phyloP scores from a whole-genome alignment of 2,113 vertebrate genomes.

The Antechinus flavipes region DNA sequence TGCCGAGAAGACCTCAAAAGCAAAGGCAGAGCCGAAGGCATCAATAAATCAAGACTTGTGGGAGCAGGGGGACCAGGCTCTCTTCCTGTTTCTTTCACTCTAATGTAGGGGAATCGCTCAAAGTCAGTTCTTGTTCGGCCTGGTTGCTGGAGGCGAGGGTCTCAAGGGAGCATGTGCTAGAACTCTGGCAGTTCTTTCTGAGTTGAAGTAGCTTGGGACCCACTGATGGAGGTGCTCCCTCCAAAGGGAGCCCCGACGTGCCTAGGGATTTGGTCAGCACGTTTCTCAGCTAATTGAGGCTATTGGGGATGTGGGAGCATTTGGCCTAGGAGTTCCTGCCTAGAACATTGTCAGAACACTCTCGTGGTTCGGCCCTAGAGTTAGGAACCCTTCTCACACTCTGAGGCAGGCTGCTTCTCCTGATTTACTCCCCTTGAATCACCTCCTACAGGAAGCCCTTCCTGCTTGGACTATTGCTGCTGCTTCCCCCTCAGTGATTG shows the following conservation, averaged over 20 bases:
- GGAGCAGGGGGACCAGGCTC: background rate
- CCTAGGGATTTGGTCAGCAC: background rate
- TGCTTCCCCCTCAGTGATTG: background rate
- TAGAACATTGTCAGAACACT: background rate
- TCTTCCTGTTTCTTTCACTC: constrained; percentile 1
- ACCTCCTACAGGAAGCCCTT: background rate
- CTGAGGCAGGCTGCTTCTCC: background rate
- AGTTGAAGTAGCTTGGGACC: constrained; percentile 1
- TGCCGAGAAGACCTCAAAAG: constrained; percentile 45
- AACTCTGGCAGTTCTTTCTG: constrained; percentile 20
- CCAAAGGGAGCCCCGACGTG: constrained; percentile 37
- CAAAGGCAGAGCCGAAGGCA: constrained; percentile 35
- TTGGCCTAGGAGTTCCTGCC: background rate
- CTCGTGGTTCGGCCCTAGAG: background rate
- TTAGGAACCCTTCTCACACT: background rate
- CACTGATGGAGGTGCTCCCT: constrained; percentile 1
- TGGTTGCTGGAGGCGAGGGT: constrained; percentile 36
- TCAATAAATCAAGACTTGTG: background rate
- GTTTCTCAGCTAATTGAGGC: background rate
- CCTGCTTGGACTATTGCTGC: background rate
- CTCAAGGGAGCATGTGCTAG: background rate
- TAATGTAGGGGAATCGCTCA: constrained; percentile 47
- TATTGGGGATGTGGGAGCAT: background rate
- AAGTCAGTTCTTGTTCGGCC: constrained; percentile 32
- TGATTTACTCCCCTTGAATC: background rate